Evolutionary conservation across 1,140 invertebrate species (phyloP).

Genomic region (Cherax destructor): DNA sequence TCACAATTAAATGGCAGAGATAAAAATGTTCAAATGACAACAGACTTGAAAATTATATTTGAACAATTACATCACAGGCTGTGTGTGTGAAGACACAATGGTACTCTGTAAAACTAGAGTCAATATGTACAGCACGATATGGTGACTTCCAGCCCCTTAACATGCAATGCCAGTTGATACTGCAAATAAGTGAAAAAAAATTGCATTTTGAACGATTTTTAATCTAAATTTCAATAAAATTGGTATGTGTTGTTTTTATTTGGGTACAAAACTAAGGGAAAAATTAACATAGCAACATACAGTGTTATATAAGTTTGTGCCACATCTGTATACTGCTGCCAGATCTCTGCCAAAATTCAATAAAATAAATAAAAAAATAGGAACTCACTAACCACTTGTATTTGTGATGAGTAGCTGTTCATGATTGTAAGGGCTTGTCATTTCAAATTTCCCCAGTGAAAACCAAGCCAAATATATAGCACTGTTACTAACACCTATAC

Average conservation of each 20-base stretch:
- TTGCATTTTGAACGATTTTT: neutral
- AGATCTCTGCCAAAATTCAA: slow-evolving; percentile 57
- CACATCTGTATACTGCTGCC: slow-evolving; percentile 10
- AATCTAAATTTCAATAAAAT: slow-evolving; percentile 6
- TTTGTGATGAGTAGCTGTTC: slow-evolving; percentile 39
- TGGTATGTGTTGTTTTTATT: slow-evolving; percentile 6
- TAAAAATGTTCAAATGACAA: slow-evolving; percentile 41
- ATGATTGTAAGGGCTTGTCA: slow-evolving; percentile 10
- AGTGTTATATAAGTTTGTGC: slow-evolving; percentile 34
- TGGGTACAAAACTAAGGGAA: slow-evolving; percentile 12
- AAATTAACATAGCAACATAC: slow-evolving; percentile 9
- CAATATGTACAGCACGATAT: slow-evolving; percentile 55
- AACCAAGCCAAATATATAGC: neutral
- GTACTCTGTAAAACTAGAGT: slow-evolving; percentile 54
- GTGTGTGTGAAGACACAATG: slow-evolving; percentile 54
- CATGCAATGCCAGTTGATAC: slow-evolving; percentile 6
- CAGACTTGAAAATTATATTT: slow-evolving; percentile 33
- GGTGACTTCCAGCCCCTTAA: slow-evolving; percentile 63
- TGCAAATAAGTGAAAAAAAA: slow-evolving; percentile 22
- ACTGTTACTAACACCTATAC: neutral
- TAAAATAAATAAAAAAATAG: slow-evolving; percentile 51
- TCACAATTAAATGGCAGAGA: slow-evolving; percentile 64
- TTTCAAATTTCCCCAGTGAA: neutral
- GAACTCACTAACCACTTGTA: slow-evolving; percentile 57
- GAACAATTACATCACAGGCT: slow-evolving; percentile 58